These are phyloP conservation scores for Pollachius pollachius DNA, from an alignment of 2,113 vertebrate species.

Conservation along the genomic window DNA sequence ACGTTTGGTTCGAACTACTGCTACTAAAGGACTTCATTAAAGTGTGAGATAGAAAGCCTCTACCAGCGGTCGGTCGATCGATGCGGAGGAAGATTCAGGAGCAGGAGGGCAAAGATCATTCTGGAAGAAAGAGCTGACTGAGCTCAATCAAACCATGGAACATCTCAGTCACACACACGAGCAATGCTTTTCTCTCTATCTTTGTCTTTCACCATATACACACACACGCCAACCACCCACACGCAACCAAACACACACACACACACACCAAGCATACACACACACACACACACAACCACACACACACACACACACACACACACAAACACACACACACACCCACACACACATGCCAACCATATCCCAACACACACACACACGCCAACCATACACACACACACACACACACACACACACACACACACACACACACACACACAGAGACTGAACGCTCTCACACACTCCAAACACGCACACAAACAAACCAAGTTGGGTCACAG, in stretches of 20 bases:
- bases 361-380: no score
- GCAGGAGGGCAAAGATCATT: background rate
- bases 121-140: background rate
- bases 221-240: slow-evolving; percentile 4
- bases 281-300: slow-evolving; percentile 4
- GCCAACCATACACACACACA: no score
- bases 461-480: no score
- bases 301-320: background rate
- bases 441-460: no score
- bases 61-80: background rate
- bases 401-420: no score
- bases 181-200: background rate
- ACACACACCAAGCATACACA: slow-evolving; percentile 6
- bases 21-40: background rate
- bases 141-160: background rate
- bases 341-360: no score
- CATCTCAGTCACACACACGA: background rate
- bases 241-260: slow-evolving; percentile 2
- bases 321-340: no score
- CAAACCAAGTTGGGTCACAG: no score
- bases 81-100: background rate
- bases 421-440: no score
- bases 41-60: background rate
- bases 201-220: slow-evolving; percentile 1
- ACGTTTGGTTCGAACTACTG: background rate